phyloP scores from a whole-genome alignment of 2,797 vertebrate genomes.

The Notolabrus celidotus region DNA sequence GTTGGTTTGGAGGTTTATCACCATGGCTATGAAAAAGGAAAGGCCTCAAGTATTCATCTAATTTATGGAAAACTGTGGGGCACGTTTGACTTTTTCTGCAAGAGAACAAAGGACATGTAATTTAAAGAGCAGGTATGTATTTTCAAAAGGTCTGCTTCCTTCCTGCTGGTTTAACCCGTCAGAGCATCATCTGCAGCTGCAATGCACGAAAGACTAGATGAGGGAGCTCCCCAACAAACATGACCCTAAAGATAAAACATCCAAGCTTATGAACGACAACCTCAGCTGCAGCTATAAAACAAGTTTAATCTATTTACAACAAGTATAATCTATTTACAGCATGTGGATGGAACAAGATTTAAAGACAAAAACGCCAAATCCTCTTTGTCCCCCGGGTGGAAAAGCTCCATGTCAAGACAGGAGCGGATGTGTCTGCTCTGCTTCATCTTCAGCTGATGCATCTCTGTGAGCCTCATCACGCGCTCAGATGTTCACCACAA shows the following conservation, averaged over 20 bases:
- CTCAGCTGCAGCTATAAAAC: constrained; percentile 40
- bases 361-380: constrained; percentile 42
- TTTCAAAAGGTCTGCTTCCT: too few relatives aligned
- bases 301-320: constrained; percentile 52
- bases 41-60: too few relatives aligned
- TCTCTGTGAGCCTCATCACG: constrained; percentile 55
- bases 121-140: too few relatives aligned
- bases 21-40: too few relatives aligned
- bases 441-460: constrained; percentile 20
- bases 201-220: neutral
- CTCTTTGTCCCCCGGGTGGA: constrained; percentile 26
- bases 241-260: constrained; percentile 35
- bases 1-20: too few relatives aligned
- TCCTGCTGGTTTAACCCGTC: neutral
- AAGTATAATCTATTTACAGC: constrained; percentile 55
- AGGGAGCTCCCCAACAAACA: constrained; percentile 11
- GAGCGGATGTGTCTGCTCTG: constrained; percentile 19
- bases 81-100: too few relatives aligned
- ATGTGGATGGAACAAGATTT: constrained; percentile 50
- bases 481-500: constrained; percentile 64
- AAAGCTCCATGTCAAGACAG: constrained; percentile 41
- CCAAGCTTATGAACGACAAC: constrained; percentile 13
- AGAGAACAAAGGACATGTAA: too few relatives aligned
- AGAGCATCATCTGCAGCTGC: neutral
- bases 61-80: too few relatives aligned